Evolutionary conservation across 2,113 vertebrate species (phyloP).

Genomic region (Eonycteris spelaea): DNA sequence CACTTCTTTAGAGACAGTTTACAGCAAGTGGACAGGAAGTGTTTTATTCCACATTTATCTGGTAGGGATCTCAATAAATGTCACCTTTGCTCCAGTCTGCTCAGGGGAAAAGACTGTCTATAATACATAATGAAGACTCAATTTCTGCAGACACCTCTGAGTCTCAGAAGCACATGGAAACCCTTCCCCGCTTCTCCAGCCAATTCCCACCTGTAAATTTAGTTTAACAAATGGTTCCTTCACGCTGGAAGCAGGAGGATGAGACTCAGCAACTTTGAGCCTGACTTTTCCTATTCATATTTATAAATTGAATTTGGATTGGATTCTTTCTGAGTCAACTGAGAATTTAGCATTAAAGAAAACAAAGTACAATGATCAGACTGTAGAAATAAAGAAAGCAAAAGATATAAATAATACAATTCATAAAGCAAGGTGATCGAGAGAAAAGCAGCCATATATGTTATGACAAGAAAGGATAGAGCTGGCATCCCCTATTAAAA

Average conservation of each 20-base stretch:
- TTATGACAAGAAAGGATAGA: neutral
- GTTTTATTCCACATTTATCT: neutral
- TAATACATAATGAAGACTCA: neutral
- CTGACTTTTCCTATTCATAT: neutral
- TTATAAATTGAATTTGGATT: neutral
- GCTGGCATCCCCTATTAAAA: neutral
- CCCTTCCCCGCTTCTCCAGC: rapidly evolving
- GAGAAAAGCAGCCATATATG: neutral
- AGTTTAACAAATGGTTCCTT: neutral
- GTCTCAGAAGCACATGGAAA: neutral
- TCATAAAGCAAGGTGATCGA: neutral
- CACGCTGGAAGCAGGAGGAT: neutral
- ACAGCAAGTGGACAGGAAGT: neutral
- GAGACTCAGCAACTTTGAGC: neutral
- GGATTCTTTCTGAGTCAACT: neutral
- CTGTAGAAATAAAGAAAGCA: neutral
- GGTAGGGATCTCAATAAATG: neutral
- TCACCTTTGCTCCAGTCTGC: neutral
- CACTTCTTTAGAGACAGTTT: neutral
- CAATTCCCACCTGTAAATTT: neutral
- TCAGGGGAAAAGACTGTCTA: neutral
- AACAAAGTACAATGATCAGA: neutral
- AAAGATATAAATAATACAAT: neutral
- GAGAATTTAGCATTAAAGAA: neutral
- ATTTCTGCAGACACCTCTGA: neutral